phyloP scores from a whole-genome alignment of 2,113 vertebrate genomes.

The Neogale vison region DNA sequence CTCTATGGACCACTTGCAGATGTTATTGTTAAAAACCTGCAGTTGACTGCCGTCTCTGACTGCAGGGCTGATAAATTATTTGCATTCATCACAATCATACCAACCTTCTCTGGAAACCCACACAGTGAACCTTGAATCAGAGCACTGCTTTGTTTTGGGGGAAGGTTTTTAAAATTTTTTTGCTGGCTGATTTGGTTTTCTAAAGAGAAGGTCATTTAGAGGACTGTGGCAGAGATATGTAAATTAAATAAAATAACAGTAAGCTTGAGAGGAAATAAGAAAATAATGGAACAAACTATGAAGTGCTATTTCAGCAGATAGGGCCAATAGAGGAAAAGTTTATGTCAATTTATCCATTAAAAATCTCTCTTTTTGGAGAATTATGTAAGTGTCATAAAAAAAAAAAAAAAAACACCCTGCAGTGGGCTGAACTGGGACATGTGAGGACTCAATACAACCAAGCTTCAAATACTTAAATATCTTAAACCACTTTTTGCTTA shows the following conservation, averaged over 20 bases:
- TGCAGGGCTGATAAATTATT: constrained; percentile 68
- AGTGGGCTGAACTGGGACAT: constrained; percentile 75
- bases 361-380: constrained; percentile 64
- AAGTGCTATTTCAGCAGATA: constrained; percentile 58
- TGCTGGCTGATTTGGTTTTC: constrained; percentile 52
- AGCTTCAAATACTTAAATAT: constrained; percentile 72
- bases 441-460: constrained; percentile 65
- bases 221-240: constrained; percentile 26
- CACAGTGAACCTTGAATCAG: constrained; percentile 70
- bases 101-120: constrained; percentile 65
- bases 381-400: constrained; percentile 70
- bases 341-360: constrained; percentile 67
- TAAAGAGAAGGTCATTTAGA: constrained; percentile 68
- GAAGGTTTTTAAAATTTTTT: background rate
- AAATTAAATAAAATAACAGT: constrained; percentile 63
- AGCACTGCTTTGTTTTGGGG: constrained; percentile 58
- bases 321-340: constrained; percentile 52
- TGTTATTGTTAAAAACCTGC: constrained; percentile 41
- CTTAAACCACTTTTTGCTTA: constrained; percentile 75
- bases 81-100: constrained; percentile 62
- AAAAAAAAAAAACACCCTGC: constrained; percentile 47
- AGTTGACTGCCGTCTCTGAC: constrained; percentile 62
- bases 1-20: background rate
- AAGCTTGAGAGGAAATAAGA: constrained; percentile 57
- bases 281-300: constrained; percentile 34